These are phyloP conservation scores for Pogona vitticeps DNA, from an alignment of 2,113 vertebrate species.

Conservation along the genomic window DNA sequence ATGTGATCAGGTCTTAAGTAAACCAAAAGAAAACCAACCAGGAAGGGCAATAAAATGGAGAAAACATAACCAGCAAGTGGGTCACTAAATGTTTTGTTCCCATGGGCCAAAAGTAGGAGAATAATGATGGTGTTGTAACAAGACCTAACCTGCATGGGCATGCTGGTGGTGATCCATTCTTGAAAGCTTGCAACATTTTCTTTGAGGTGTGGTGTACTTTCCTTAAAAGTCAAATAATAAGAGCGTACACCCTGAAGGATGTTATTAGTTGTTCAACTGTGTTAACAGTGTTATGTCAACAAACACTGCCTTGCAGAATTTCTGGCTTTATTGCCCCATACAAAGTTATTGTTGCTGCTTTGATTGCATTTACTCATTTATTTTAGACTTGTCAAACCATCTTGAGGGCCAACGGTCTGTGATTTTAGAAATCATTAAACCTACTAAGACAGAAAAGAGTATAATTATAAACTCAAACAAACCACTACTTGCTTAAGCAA, in stretches of 20 bases:
- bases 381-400: background rate
- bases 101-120: constrained; percentile 25
- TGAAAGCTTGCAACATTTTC: constrained; percentile 55
- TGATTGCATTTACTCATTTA: background rate
- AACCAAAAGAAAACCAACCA: constrained; percentile 1
- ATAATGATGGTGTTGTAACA: constrained; percentile 22
- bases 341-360: background rate
- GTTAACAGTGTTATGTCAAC: constrained; percentile 23
- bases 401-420: background rate
- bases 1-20: background rate
- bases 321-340: background rate
- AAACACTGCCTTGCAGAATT: background rate
- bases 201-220: constrained; percentile 45
- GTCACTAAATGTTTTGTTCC: constrained; percentile 12
- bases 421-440: background rate
- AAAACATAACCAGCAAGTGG: background rate
- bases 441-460: background rate
- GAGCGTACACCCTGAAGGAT: constrained; percentile 45
- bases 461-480: background rate
- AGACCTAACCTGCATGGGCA: constrained; percentile 46
- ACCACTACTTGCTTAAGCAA: background rate
- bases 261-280: constrained; percentile 23
- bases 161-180: constrained; percentile 43
- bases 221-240: constrained; percentile 33
- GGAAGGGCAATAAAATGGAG: constrained; percentile 22